phyloP scores from a whole-genome alignment of 1,140 invertebrate genomes.

The Vanessa atalanta region DNA sequence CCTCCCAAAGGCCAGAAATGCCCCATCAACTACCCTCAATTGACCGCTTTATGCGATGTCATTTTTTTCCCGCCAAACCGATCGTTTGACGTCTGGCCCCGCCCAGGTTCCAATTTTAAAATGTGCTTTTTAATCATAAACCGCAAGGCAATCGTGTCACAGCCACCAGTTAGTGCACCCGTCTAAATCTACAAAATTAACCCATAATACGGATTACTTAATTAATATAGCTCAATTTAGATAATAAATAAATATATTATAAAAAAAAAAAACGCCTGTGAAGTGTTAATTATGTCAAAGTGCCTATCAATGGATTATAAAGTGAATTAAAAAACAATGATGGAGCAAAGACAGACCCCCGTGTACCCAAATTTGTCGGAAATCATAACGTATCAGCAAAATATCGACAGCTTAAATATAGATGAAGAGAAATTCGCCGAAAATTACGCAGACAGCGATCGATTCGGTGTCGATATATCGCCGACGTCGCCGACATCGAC shows the following conservation, averaged over 20 bases:
- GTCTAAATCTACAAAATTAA: constrained; percentile 39
- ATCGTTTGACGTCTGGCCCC: constrained; percentile 58
- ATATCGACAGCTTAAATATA: constrained; percentile 48
- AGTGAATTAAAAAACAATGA: constrained; percentile 55
- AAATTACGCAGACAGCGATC: constrained; percentile 40
- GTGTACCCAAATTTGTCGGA: constrained; percentile 68
- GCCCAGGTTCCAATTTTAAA: constrained; percentile 61
- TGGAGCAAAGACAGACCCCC: constrained; percentile 56
- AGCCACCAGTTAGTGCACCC: constrained; percentile 38
- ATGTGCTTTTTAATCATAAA: constrained; percentile 64
- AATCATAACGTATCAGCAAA: constrained; percentile 61
- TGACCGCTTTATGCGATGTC: constrained; percentile 69
- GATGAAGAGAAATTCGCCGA: constrained; percentile 53
- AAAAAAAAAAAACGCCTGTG: constrained; percentile 15
- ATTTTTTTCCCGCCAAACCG: constrained; percentile 73
- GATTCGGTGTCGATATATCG: constrained; percentile 44
- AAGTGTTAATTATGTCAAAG: constrained; percentile 33
- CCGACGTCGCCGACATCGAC: constrained; percentile 42
- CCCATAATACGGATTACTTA: constrained; percentile 38
- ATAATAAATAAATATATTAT: constrained; percentile 11
- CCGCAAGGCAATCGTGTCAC: constrained; percentile 53
- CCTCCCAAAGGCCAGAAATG: constrained; percentile 22
- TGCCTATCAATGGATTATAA: constrained; percentile 43
- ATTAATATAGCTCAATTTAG: constrained; percentile 14
- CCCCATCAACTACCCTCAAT: constrained; percentile 61